phyloP scores from a whole-genome alignment of 2,888 invertebrate species.

The Sthenelais limicola region DNA sequence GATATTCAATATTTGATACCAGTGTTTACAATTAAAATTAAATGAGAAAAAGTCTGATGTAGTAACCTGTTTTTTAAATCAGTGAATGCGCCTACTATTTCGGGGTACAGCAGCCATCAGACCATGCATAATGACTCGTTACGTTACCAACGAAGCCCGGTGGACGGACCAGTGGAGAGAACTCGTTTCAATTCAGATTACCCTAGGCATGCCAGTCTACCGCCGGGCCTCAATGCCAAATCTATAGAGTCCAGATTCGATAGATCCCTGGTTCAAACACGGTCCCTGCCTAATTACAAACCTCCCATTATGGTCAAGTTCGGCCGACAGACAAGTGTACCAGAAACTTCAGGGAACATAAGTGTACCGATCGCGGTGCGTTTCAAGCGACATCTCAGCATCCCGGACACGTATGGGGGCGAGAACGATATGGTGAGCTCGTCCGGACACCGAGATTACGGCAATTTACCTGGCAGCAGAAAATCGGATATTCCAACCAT shows the following conservation, averaged over 20 bases:
- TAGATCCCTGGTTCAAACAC: conserved; percentile 24
- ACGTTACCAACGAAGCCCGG: conserved; percentile 1
- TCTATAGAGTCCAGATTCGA: conserved; percentile 20
- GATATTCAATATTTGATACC: no score
- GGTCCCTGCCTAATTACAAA: conserved; percentile 11
- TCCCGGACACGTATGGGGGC: conserved; percentile 24
- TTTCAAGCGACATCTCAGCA: conserved; percentile 35
- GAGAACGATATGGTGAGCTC: conserved; percentile 15
- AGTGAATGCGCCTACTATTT: conserved; percentile 31
- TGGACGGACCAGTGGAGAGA: no score
- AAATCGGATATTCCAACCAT: no score
- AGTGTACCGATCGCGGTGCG: conserved; percentile 24
- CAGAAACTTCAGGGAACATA: conserved; percentile 23
- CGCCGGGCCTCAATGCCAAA: conserved; percentile 32
- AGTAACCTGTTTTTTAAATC: conserved; percentile 33
- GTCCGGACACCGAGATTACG: conserved; percentile 14
- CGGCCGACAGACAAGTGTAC: conserved; percentile 31
- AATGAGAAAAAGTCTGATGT: no score
- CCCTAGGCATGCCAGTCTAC: conserved; percentile 19
- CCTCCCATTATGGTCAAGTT: conserved; percentile 30
- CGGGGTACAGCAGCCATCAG: conserved; percentile 7
- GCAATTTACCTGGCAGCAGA: conserved; percentile 25
- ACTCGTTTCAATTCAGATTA: neutral
- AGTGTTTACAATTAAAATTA: no score
- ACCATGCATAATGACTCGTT: neutral